phyloP scores from a whole-genome alignment of 1,140 invertebrate genomes.

The Lepidotrigona ventralis region DNA sequence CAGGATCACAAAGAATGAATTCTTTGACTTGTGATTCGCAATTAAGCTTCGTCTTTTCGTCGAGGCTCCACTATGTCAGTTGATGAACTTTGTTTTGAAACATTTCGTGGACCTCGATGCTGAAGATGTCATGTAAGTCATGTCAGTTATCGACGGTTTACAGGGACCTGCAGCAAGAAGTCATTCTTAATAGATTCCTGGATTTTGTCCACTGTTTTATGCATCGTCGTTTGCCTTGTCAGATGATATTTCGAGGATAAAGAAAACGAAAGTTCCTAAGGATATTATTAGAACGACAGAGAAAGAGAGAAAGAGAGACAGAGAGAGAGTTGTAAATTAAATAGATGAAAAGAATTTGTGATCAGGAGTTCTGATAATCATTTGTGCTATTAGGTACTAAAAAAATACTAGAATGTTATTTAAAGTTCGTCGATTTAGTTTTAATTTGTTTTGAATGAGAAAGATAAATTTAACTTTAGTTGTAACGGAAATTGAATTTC shows the following conservation, averaged over 20 bases:
- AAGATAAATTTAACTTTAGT: neutral
- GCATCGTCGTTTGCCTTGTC: conserved; percentile 12
- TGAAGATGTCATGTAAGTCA: neutral
- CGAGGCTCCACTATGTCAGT: neutral
- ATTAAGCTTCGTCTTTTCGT: neutral
- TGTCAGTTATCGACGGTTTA: neutral
- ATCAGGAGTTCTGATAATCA: neutral
- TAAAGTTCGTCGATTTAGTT: neutral
- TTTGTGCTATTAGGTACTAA: neutral
- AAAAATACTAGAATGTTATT: neutral
- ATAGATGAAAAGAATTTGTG: no score
- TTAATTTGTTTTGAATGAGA: neutral
- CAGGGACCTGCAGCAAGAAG: neutral
- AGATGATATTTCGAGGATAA: neutral
- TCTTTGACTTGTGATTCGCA: neutral
- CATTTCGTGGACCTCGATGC: neutral
- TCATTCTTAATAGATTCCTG: neutral
- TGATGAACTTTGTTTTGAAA: neutral
- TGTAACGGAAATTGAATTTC: neutral
- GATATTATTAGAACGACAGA: conserved; percentile 25
- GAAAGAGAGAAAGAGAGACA: neutral
- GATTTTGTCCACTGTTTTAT: neutral
- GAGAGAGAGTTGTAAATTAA: conserved; percentile 6
- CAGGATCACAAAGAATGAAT: neutral
- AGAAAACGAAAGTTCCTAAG: conserved; percentile 47